Evolutionary conservation across 2,113 vertebrate species (phyloP).

Genomic region (Meriones unguiculatus): DNA sequence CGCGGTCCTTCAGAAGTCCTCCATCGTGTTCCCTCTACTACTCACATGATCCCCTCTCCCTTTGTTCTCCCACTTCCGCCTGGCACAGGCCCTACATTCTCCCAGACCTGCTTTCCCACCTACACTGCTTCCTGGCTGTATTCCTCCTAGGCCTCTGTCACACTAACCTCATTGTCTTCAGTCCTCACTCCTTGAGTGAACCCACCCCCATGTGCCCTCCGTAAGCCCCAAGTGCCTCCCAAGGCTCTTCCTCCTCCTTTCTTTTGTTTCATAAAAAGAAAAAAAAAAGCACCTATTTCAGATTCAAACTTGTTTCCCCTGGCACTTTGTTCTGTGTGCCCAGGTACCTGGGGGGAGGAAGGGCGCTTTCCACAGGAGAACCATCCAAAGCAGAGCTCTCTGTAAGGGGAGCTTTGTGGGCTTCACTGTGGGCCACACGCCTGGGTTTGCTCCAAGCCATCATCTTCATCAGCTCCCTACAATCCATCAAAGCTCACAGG

Average conservation of each 20-base stretch:
- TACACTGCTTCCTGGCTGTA: slow-evolving; percentile 13
- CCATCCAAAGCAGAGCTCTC: neutral
- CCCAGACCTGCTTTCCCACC: neutral
- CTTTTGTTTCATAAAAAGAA: slow-evolving; percentile 19
- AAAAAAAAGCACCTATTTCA: slow-evolving; percentile 1
- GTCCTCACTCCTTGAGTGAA: neutral
- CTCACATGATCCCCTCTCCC: accelerated
- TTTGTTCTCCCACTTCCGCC: neutral
- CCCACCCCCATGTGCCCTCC: neutral
- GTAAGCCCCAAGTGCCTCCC: neutral
- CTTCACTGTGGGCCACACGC: accelerated
- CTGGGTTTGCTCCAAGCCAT: neutral
- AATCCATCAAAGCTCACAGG: neutral
- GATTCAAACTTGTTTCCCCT: neutral
- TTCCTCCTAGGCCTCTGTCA: slow-evolving; percentile 36
- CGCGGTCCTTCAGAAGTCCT: neutral
- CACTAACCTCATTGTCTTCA: slow-evolving; percentile 60
- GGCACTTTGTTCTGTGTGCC: neutral
- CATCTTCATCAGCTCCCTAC: neutral
- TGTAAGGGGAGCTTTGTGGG: neutral
- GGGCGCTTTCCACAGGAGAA: neutral
- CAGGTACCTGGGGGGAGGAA: neutral
- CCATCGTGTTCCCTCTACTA: neutral
- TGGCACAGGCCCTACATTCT: neutral
- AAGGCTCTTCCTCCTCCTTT: neutral